Base-by-base conservation (phyloP, 53 echinoderm and acorn worm species). In the Actinopyga echinites region DNA sequence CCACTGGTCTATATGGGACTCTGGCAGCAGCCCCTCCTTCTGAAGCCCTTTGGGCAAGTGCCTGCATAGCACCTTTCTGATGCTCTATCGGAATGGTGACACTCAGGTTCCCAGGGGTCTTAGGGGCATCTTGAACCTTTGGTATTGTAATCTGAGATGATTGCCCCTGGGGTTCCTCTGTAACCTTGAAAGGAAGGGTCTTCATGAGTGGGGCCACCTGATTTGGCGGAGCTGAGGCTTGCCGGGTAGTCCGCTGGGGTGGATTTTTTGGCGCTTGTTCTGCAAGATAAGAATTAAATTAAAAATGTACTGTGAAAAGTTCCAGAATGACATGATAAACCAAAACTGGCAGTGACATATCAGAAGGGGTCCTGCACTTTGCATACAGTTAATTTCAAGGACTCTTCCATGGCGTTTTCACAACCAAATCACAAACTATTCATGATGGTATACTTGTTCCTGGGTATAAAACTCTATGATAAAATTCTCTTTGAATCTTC, bases 171-270 rank as follows among this genome's bases (percentile, higher is more conserved):
- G 77, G 77, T 33, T 77, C 77, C 77, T 77, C 77, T 29, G 77
- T 77, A 55, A 77, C 77, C 2, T 23, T 15, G 56, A 77, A 77
- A 10, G 77, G 77, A 23, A 77, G 52, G 55, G 77, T 55, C 77
- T 56, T 77, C 77, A 77, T 77, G 21, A 77, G 32, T 2, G 80
- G 80, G 10, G 80, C 80, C 9, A 80, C 63, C 42, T 80, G 80
- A 45, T 80, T 80, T 11, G 80, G 80, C 5, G 80, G 80, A 19
- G 54, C 77, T 21, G 49, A 49, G 17, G 49, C 17, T 49, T 49
- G n/a, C n/a, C n/a, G n/a, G n/a, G n/a, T n/a, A n/a, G n/a, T n/a
- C n/a, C n/a, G n/a, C n/a, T n/a, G 49, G 49, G 49, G 49, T 49
- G 49, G 49, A 3, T 15, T 49, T 49, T 17, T 49, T 13, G 17